Evolutionary conservation across 2,888 invertebrate genomes (phyloP).

Genomic region (Dynastes maya): DNA sequence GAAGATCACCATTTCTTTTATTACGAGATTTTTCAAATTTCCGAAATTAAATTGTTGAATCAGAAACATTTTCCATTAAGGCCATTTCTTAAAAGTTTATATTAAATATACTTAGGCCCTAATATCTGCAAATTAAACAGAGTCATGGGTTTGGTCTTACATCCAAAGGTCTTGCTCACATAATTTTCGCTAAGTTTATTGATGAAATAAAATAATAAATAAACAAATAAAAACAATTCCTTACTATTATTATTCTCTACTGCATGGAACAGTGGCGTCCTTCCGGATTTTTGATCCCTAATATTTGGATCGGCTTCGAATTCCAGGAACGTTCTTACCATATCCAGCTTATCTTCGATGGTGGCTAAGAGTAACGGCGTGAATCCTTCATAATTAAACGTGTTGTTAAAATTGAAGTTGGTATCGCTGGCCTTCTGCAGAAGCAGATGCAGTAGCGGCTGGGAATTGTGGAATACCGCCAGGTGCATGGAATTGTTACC

Average conservation of each 20-base stretch:
- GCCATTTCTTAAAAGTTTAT: no score
- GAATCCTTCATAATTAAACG: constrained; percentile 69
- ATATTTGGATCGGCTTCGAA: constrained; percentile 61
- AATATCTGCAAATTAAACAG: no score
- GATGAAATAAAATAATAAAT: constrained; percentile 61
- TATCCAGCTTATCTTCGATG: constrained; percentile 63
- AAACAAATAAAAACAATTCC: constrained; percentile 50
- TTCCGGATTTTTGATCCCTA: constrained; percentile 67
- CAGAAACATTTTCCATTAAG: no score
- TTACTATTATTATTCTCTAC: constrained; percentile 66
- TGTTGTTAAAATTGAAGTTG: constrained; percentile 62
- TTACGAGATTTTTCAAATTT: no score
- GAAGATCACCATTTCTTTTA: no score
- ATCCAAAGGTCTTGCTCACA: no score
- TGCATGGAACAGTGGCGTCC: constrained; percentile 69
- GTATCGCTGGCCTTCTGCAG: constrained; percentile 49
- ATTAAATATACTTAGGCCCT: no score
- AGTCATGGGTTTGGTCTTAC: no score
- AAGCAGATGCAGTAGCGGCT: constrained; percentile 43
- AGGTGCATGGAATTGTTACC: constrained; percentile 65
- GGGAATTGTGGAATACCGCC: constrained; percentile 64
- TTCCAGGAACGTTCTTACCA: constrained; percentile 62
- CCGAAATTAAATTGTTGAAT: no score
- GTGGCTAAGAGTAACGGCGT: constrained; percentile 69
- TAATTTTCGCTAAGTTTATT: not conserved